A percentile compares a stretch with the other conserved stretches of the same genome.
phyloP scores from a whole-genome alignment of 2,113 vertebrate species.

The Excalfactoria chinensis region DNA sequence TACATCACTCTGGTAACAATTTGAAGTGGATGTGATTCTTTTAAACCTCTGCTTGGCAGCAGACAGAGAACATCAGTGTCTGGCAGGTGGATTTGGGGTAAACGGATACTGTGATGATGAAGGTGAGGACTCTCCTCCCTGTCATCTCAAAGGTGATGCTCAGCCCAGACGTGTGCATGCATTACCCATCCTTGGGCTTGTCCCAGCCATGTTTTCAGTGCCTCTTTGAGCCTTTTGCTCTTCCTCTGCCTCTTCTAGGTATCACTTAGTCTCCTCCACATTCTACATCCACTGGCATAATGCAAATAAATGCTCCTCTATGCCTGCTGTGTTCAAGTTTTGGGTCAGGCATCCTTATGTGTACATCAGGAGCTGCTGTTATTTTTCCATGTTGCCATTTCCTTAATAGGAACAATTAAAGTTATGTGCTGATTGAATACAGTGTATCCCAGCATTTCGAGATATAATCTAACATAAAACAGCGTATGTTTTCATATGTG shows the following conservation, averaged over 20 bases:
- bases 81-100: not conserved
- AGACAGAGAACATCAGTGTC: not conserved
- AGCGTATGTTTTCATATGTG: not conserved
- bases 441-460: not conserved
- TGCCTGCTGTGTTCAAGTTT: not conserved
- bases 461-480: not conserved
- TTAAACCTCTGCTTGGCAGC: not conserved
- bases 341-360: not conserved
- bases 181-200: not conserved
- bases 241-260: not conserved
- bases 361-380: not conserved
- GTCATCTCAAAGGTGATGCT: too few relatives aligned
- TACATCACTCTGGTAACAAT: not conserved
- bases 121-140: not conserved
- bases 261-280: not conserved
- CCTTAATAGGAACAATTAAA: not conserved
- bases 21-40: not conserved
- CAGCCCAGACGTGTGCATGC: accelerated
- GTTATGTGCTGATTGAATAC: not conserved
- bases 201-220: not conserved
- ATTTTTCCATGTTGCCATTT: not conserved
- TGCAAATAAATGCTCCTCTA: accelerated
- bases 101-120: not conserved
- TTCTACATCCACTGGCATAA: not conserved
- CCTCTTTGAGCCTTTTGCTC: not conserved